Percentiles rank a stretch among this genome's conserved stretches.
phyloP scores from a whole-genome alignment of 2,888 invertebrate genomes.

The Phortica okadai region DNA sequence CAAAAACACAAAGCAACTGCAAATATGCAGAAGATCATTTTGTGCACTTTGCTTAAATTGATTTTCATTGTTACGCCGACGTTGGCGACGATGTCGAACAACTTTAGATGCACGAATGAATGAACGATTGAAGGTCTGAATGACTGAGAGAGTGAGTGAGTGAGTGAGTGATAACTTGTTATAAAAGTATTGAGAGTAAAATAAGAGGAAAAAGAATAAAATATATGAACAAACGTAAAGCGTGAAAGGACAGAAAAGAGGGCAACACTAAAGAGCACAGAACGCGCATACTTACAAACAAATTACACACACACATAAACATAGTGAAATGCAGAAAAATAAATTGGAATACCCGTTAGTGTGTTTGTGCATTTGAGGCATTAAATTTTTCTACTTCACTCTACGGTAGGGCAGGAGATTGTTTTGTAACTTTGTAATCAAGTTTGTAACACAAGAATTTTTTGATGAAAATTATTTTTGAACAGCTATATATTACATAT shows the following conservation, averaged over 20 bases:
- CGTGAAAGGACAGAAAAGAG: background rate
- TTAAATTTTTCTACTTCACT: background rate
- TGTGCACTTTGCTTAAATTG: constrained; percentile 22
- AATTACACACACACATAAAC: background rate
- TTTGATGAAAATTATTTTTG: too few relatives aligned
- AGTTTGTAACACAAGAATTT: too few relatives aligned
- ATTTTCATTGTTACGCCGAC: constrained; percentile 17
- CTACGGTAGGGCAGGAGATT: too few relatives aligned
- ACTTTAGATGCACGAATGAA: background rate
- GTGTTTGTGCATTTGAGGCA: constrained; percentile 19
- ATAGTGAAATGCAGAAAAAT: background rate
- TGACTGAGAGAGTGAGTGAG: too few relatives aligned
- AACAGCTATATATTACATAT: too few relatives aligned
- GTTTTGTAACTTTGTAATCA: too few relatives aligned
- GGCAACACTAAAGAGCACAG: background rate
- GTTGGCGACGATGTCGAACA: background rate
- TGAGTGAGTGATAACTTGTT: background rate
- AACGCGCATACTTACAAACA: background rate
- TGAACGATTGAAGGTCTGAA: background rate
- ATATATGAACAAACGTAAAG: background rate
- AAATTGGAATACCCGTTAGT: constrained; percentile 20
- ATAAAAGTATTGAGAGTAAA: background rate
- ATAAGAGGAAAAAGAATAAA: background rate
- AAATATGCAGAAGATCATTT: constrained; percentile 8
- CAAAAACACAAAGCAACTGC: background rate